Conservation (phyloP, 2,113 vertebrate genomes). For the Pavo muticus region DNA sequence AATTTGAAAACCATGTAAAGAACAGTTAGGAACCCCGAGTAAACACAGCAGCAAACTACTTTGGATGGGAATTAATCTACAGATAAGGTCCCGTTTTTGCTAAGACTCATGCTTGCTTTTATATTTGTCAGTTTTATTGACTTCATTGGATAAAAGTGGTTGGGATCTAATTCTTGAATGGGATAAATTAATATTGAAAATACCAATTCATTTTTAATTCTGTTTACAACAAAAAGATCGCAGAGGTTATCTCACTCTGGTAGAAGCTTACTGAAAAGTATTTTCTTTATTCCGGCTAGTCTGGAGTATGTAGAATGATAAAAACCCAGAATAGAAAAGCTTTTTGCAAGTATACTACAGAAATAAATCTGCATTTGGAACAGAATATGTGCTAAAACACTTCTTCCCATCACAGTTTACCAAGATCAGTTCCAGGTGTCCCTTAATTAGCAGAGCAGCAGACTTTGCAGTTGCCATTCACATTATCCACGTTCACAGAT, state of each 20-base stretch:
- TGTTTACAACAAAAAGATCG: neutral
- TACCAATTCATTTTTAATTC: neutral
- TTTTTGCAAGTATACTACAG: neutral
- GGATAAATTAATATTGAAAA: neutral
- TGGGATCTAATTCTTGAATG: neutral
- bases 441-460: neutral
- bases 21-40: neutral
- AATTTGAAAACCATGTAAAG: neutral
- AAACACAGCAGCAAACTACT: neutral
- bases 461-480: neutral
- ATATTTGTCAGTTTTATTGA: neutral
- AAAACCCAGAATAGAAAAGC: rapidly evolving
- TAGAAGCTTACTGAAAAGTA: neutral
- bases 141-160: neutral
- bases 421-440: conserved; percentile 6
- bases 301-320: neutral
- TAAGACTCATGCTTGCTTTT: neutral
- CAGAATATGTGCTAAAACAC: neutral
- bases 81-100: neutral
- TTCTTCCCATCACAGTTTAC: neutral
- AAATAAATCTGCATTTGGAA: neutral
- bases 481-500: neutral
- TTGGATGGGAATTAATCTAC: neutral
- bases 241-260: neutral
- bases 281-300: neutral